Base-by-base conservation (phyloP, 2,797 vertebrate species). In the Anniella stebbinsi region DNA sequence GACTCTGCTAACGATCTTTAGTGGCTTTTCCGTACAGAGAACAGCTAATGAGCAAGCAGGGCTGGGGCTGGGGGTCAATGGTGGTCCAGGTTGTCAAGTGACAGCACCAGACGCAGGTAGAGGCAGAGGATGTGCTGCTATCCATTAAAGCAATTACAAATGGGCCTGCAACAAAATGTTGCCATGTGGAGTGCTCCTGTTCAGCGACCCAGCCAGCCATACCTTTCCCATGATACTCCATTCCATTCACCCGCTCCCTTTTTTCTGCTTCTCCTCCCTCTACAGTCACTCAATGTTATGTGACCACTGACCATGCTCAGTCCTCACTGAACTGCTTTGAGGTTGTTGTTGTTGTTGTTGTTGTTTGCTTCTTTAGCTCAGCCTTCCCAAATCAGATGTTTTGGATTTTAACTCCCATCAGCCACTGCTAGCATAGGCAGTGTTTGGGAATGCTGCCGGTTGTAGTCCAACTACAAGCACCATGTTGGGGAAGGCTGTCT, bases 1-100 rank as follows among this genome's bases (percentile, higher is more conserved):
- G 98, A 97, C 97, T 97, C 97, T 97, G 95, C 96, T 98, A 98
- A 98, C 98, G 97, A 98, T 98, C 97, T 97, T 97, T 95, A 96
- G 96, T 96, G 96, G 89, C 97, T 87, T 98, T 97, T 97, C 95
- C 94, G 91, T 93, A 95, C 36, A 82, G 94, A 95, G 88, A 88
- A 80, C 92, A 92, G 94, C 94, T 97, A 97, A 97, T 96, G 95
- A 97, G 93, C 84, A 94, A 92, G 83, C 75, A 88, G 91, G 92
- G 91, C 93, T 90, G 83, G 88, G 93, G 90, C 92, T 92, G 93
- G 95, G 89, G 91, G 93, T 91, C 93, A 25, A 36, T 89, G 91
- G 93, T 36, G 81, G 93, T 93, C 90, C 92, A 92, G 92, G 91
- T 94, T 94, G 95, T 94, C 92, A 91, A 93, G 70, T 85, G 95